phyloP scores from a whole-genome alignment of 2,797 vertebrate species.

The Tenualosa ilisha region DNA sequence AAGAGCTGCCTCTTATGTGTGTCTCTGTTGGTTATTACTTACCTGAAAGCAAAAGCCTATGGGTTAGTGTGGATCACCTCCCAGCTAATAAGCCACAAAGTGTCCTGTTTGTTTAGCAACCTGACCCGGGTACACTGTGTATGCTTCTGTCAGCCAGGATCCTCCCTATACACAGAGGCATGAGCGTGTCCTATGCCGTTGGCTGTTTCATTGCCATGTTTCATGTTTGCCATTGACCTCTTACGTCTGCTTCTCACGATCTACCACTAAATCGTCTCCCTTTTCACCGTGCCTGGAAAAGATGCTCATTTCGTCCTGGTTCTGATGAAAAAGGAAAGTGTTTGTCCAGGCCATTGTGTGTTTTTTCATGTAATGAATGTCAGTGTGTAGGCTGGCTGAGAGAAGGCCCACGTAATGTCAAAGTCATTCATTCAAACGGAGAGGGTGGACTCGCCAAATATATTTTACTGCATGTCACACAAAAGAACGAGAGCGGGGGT shows the following conservation, averaged over 20 bases:
- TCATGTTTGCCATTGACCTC: background rate
- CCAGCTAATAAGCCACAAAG: slow-evolving; percentile 7
- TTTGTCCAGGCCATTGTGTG: slow-evolving; percentile 50
- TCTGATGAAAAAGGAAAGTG: slow-evolving; percentile 17
- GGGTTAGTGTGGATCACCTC: background rate
- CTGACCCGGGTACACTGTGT: slow-evolving; percentile 35
- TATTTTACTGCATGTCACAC: slow-evolving; percentile 20
- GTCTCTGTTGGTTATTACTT: slow-evolving; percentile 6
- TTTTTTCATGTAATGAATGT: slow-evolving; percentile 36
- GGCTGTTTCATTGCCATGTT: background rate
- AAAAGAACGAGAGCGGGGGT: background rate
- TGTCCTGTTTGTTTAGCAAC: slow-evolving; percentile 60
- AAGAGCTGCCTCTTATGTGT: background rate
- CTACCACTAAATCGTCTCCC: background rate
- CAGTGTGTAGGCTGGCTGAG: slow-evolving; percentile 16
- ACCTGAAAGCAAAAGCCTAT: background rate
- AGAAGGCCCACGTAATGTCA: slow-evolving; percentile 41
- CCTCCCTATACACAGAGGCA: background rate
- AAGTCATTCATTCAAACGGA: slow-evolving; percentile 32
- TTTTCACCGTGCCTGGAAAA: background rate
- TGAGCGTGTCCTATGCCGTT: background rate
- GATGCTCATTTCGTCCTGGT: slow-evolving; percentile 45
- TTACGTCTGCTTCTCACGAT: background rate
- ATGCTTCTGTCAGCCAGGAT: background rate
- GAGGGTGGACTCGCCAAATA: slow-evolving; percentile 5